phyloP scores from a whole-genome alignment of 2,888 invertebrate genomes.

The Cryptocheilus praepositus region DNA sequence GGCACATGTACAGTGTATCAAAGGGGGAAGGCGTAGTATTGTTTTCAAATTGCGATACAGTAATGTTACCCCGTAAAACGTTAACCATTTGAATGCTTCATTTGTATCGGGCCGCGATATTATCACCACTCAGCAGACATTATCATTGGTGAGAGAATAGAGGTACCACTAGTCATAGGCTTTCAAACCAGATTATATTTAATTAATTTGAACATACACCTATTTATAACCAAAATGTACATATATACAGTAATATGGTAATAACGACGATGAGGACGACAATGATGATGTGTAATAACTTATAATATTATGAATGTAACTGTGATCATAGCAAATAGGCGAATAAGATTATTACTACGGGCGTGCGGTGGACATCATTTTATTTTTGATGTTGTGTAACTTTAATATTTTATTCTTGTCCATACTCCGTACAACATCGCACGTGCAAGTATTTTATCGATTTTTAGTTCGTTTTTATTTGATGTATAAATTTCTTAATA shows the following conservation, averaged over 20 bases:
- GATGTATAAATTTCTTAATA: constrained; percentile 42
- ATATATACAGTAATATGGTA: constrained; percentile 65
- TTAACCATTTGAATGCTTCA: constrained; percentile 46
- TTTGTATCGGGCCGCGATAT: constrained; percentile 48
- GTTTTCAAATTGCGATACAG: constrained; percentile 45
- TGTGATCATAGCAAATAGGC: constrained; percentile 73
- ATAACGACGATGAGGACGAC: constrained; percentile 49
- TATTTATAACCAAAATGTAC: constrained; percentile 71
- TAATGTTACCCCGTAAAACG: constrained; percentile 32
- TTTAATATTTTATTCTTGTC: constrained; percentile 47
- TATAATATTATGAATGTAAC: constrained; percentile 72
- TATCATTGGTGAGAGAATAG: constrained; percentile 41
- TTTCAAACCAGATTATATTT: constrained; percentile 71
- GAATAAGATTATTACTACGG: constrained; percentile 65
- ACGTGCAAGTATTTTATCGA: constrained; percentile 30
- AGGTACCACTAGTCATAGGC: constrained; percentile 68
- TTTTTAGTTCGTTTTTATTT: constrained; percentile 27
- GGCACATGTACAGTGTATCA: constrained; percentile 70
- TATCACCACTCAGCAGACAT: constrained; percentile 48
- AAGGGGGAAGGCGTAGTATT: constrained; percentile 46
- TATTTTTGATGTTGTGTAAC: constrained; percentile 46
- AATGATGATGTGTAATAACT: constrained; percentile 63
- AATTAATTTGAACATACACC: constrained; percentile 63
- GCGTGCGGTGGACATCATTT: constrained; percentile 45
- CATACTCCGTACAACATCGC: constrained; percentile 34